Conservation (phyloP, 2,888 invertebrate genomes). For the Cacoxenus indagator region DNA sequence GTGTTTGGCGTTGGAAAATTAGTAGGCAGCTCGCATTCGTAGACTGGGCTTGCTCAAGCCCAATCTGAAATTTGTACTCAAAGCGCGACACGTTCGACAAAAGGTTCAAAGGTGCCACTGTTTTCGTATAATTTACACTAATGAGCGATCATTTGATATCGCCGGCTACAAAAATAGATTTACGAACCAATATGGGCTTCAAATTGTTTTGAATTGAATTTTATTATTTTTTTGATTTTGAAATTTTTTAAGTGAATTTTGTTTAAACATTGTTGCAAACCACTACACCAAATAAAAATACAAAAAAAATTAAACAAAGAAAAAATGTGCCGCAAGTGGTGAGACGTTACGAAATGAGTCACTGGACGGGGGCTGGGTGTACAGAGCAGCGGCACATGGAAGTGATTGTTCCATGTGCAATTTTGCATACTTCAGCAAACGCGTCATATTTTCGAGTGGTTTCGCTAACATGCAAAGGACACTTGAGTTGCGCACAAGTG, state of each 20-base stretch:
- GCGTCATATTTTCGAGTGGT: conserved; percentile 69
- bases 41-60: neutral
- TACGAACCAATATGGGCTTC: conserved; percentile 32
- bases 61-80: neutral
- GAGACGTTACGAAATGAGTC: neutral
- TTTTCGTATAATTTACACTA: conserved; percentile 32
- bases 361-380: neutral
- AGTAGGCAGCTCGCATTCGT: conserved; percentile 39
- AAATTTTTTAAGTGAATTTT: conserved; percentile 10
- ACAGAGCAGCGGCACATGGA: conserved; percentile 11
- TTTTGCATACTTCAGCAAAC: conserved; percentile 70
- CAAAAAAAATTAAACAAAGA: neutral
- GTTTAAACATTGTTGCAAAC: conserved; percentile 40
- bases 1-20: conserved; percentile 29
- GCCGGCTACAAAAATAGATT: conserved; percentile 36
- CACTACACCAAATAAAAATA: neutral
- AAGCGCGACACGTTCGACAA: conserved; percentile 38
- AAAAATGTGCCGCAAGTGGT: conserved; percentile 6
- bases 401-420: conserved; percentile 62
- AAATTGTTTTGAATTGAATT: conserved; percentile 25
- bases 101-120: conserved; percentile 54
- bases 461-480: conserved; percentile 68
- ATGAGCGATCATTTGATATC: conserved; percentile 47
- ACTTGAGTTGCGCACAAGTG: conserved; percentile 65
- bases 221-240: conserved; percentile 24